These are phyloP conservation scores for Leptothorax acervorum DNA, from an alignment of 2,888 invertebrate species.

Conservation along the genomic window DNA sequence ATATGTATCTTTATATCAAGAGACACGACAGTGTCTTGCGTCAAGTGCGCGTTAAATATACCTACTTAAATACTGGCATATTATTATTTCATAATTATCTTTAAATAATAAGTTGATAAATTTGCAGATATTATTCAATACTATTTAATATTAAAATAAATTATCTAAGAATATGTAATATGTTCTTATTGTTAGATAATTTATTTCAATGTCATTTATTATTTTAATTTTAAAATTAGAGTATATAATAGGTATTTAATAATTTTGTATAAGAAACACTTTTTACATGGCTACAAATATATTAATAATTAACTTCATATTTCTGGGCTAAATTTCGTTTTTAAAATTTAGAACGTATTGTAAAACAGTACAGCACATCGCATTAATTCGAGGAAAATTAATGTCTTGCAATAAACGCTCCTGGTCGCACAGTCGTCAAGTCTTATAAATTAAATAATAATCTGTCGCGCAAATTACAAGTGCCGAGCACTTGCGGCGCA, in stretches of 20 bases:
- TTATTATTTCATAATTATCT: not conserved
- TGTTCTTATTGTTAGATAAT: no score
- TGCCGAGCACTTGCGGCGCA: slow-evolving; percentile 38
- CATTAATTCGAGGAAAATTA: slow-evolving; percentile 17
- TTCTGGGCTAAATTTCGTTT: not conserved
- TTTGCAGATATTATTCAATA: not conserved
- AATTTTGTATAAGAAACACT: not conserved
- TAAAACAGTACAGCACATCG: not conserved
- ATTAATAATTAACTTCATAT: not conserved
- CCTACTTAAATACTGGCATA: not conserved
- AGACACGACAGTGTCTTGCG: no score
- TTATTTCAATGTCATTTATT: no score
- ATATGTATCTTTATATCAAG: not conserved
- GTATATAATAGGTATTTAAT: not conserved
- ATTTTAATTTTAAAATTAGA: no score
- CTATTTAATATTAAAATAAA: not conserved
- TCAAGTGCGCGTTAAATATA: not conserved
- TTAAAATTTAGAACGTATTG: not conserved
- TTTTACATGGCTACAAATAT: not conserved
- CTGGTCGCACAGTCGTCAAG: not conserved
- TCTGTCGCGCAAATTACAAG: slow-evolving; percentile 21
- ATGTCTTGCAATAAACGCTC: not conserved
- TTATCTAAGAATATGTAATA: not conserved
- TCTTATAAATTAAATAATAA: slow-evolving; percentile 42
- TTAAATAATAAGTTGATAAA: not conserved